These are phyloP conservation scores for Hormaphis cornu DNA, from an alignment of 1,140 invertebrate species.

Conservation along the genomic window DNA sequence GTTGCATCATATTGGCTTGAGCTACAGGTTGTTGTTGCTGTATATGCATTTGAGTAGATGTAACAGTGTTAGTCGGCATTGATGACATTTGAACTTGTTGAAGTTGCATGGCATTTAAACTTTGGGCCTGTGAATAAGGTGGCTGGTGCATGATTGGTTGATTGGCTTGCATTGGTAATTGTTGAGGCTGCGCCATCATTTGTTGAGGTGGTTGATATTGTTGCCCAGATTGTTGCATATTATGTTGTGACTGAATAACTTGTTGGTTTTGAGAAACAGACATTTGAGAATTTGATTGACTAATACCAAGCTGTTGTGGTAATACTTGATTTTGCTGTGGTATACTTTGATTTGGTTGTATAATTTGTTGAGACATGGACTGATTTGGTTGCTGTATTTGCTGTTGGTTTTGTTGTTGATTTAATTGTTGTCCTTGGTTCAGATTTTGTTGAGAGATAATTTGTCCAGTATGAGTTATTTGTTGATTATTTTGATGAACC, in stretches of 20 bases:
- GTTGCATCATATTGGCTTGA: constrained; percentile 18
- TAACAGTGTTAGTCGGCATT: constrained; percentile 10
- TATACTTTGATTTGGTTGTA: constrained; percentile 23
- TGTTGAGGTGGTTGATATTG: constrained; percentile 40
- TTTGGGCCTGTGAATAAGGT: constrained; percentile 19
- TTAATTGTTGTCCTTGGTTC: constrained; percentile 42
- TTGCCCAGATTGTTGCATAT: constrained; percentile 42
- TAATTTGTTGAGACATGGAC: constrained; percentile 3
- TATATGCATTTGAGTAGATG: constrained; percentile 24
- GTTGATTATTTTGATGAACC: constrained; percentile 39
- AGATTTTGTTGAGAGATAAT: constrained; percentile 45
- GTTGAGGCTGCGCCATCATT: constrained; percentile 41
- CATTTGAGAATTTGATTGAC: constrained; percentile 23
- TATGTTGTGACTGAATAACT: constrained; percentile 40
- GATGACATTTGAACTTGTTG: constrained; percentile 11
- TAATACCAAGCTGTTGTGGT: constrained; percentile 31
- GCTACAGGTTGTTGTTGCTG: constrained; percentile 21
- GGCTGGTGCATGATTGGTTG: constrained; percentile 23
- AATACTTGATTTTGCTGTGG: constrained; percentile 32
- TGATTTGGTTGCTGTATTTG: constrained; percentile 37
- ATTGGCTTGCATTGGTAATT: constrained; percentile 17
- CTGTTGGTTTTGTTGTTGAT: constrained; percentile 40
- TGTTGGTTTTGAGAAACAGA: constrained; percentile 33
- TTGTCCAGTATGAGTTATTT: constrained; percentile 45
- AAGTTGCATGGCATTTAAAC: constrained; percentile 24